A percentile compares a stretch with the other conserved stretches of the same genome.
These are phyloP conservation scores for Lordiphosa fenestrarum DNA, from an alignment of 2,888 invertebrate genomes.

Conservation along the genomic window DNA sequence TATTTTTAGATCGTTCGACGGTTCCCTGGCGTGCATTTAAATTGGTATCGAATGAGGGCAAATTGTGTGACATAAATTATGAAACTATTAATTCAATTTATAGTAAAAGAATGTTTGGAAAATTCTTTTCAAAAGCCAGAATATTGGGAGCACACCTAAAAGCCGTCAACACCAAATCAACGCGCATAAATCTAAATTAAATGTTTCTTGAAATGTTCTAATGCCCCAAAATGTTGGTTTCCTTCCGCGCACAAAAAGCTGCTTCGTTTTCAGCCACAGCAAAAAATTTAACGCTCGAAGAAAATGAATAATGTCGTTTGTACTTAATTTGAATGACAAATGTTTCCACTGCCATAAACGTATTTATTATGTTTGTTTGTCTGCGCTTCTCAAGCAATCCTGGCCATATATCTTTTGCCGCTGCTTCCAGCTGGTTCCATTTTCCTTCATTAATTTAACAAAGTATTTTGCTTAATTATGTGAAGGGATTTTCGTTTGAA, in stretches of 20 bases:
- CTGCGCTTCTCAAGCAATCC: neutral
- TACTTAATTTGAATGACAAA: constrained; percentile 71
- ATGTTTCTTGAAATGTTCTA: constrained; percentile 6
- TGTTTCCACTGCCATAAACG: constrained; percentile 53
- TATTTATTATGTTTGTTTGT: constrained; percentile 52
- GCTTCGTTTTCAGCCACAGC: constrained; percentile 9
- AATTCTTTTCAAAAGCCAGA: neutral
- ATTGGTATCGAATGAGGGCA: constrained; percentile 32
- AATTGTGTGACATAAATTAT: constrained; percentile 10
- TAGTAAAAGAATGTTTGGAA: no score
- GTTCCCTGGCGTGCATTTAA: constrained; percentile 46
- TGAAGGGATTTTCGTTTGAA: constrained; percentile 17
- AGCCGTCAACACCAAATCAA: constrained; percentile 18
- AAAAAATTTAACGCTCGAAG: constrained; percentile 25
- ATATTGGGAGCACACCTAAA: neutral
- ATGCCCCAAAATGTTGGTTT: constrained; percentile 1
- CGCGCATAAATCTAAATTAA: constrained; percentile 47
- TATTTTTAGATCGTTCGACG: constrained; percentile 28
- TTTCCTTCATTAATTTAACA: constrained; percentile 44
- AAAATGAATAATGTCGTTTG: constrained; percentile 63
- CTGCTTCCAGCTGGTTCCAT: constrained; percentile 36
- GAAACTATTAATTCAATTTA: constrained; percentile 5
- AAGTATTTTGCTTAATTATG: constrained; percentile 48
- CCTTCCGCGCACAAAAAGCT: constrained; percentile 5
- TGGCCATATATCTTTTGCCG: constrained; percentile 15